Evolutionary conservation across 2,888 invertebrate genomes (phyloP).

Genomic region (Zhuqinia jingwanae): DNA sequence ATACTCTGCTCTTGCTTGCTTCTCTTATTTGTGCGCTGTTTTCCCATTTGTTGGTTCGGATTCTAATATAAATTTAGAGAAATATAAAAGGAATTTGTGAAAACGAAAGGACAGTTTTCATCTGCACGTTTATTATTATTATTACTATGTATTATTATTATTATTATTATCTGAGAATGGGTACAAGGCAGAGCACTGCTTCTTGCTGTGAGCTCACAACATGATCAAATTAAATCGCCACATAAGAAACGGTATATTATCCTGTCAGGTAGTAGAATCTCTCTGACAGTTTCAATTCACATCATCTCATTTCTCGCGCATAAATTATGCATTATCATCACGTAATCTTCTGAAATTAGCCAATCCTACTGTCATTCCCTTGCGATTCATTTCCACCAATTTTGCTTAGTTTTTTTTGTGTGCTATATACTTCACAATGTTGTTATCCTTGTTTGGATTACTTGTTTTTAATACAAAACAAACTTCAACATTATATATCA

Average conservation of each 20-base stretch:
- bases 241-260: conserved; percentile 65
- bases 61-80: no score
- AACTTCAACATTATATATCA: no score
- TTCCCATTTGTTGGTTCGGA: no score
- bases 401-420: not conserved
- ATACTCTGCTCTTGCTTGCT: no score
- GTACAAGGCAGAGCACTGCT: not conserved
- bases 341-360: conserved; percentile 66
- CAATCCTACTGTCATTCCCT: conserved; percentile 51
- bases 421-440: no score
- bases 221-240: conserved; percentile 72
- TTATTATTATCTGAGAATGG: conserved; percentile 13
- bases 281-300: conserved; percentile 72
- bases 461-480: no score
- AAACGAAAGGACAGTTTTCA: not conserved
- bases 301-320: conserved; percentile 55
- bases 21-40: no score
- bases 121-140: not conserved
- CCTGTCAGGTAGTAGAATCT: conserved; percentile 70
- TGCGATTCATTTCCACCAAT: not conserved
- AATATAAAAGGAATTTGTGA: conserved; percentile 19
- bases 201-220: conserved; percentile 55
- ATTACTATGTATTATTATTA: conserved; percentile 18
- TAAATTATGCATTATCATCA: conserved; percentile 62
- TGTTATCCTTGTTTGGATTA: no score